Base-by-base conservation (phyloP, 2,888 invertebrate species). In the Tortrix viridana region DNA sequence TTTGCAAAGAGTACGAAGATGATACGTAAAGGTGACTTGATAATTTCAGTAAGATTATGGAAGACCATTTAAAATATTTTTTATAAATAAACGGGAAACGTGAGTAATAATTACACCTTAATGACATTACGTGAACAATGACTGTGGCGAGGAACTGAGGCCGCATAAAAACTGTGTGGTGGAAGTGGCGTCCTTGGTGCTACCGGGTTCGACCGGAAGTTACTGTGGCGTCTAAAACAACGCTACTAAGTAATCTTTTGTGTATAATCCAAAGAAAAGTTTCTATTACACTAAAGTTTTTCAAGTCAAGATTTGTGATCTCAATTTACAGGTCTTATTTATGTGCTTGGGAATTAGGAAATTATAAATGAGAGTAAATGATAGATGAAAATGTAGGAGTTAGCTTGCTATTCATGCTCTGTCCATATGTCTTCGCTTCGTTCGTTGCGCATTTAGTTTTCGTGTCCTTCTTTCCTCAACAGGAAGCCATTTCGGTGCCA, bases 131-230 rank as follows among this genome's bases (percentile, higher is more conserved):
- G 19, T 50, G 46, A 52, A 62, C 62, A 62, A 57, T 62, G 49
- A 44, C 41, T 46, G 20, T 26, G 26, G 4, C 0, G 46, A 57
- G 56, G 56, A 62, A 57, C 46, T 57, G 37, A 50, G 16, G 20
- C 44, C 23, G 49, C 50, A 22, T 44, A 41, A 55, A 60, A 60
- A 53, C 23, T 18, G 32, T 3, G 16, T 32, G 14, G 46, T 57
- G 56, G 56, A 62, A 62, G 50, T 62, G 22, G 16, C 32, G 62
- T 19, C 62, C 62, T 62, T 57, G 44, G 23, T 16, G 38, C 56
- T 62, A 47, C 62, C 50, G 50, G 56, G 56, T 62, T 62, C 23
- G 50, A 38, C 16, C 37, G 62, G 62, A 62, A 52, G 56, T 32
- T 16, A 41, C 46, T 19, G 22, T 18, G 19, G 50, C 56, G 50